Percentiles rank a stretch among this genome's conserved stretches.
Conservation (phyloP, 2,888 invertebrate species). For the Zygogramma bicolorata region DNA sequence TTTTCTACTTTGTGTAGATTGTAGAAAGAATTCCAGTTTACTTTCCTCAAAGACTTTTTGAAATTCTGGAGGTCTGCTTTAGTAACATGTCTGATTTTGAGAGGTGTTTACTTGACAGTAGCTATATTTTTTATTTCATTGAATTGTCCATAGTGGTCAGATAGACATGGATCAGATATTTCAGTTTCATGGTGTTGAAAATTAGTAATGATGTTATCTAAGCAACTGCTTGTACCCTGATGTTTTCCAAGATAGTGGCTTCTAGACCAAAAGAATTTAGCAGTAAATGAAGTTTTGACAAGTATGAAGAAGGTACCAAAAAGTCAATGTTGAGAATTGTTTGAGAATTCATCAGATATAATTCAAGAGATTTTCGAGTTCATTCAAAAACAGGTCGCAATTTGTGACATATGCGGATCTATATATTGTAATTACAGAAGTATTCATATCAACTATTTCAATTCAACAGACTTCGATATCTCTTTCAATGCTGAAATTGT, state of each 20-base stretch:
- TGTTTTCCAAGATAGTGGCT: neutral
- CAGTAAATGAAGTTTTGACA: neutral
- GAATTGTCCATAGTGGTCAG: neutral
- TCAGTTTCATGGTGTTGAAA: neutral
- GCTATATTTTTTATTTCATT: neutral
- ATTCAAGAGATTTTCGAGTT: constrained; percentile 4
- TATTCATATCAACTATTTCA: neutral
- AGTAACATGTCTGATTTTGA: neutral
- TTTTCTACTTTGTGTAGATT: neutral
- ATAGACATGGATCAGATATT: neutral
- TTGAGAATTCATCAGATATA: neutral
- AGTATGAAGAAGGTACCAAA: neutral
- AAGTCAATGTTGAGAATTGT: constrained; percentile 5
- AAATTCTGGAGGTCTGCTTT: neutral
- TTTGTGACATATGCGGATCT: neutral
- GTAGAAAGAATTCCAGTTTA: neutral
- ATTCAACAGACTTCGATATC: constrained; percentile 1
- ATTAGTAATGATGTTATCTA: constrained; percentile 3
- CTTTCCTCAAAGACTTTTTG: neutral
- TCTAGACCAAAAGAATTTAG: neutral
- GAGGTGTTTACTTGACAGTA: neutral
- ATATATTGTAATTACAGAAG: neutral
- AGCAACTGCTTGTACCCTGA: constrained; percentile 1
- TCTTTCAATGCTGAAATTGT: constrained; percentile 13
- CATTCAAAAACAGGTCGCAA: neutral